Percentiles rank a stretch among this genome's conserved stretches.
phyloP scores from a whole-genome alignment of 2,797 vertebrate genomes.

The Notolabrus celidotus region DNA sequence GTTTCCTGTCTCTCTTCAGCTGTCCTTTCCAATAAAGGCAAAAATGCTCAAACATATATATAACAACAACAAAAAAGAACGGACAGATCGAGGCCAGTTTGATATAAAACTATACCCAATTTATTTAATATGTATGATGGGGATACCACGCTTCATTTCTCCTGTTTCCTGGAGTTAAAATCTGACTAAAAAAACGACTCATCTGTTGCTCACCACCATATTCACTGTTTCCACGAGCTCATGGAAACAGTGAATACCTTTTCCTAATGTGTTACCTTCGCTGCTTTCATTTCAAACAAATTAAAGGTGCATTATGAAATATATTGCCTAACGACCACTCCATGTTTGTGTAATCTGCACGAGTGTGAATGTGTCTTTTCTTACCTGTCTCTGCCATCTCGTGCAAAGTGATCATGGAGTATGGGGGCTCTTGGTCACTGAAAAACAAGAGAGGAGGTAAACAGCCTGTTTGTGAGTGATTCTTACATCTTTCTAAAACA shows the following conservation, averaged over 20 bases:
- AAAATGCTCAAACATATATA: too few relatives aligned
- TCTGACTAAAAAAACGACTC: too few relatives aligned
- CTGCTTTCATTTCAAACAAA: not conserved
- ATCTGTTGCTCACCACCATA: too few relatives aligned
- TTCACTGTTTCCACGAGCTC: too few relatives aligned
- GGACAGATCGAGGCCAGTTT: not conserved
- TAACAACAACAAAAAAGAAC: too few relatives aligned
- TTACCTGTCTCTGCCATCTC: constrained; percentile 99
- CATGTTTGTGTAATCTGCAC: not conserved
- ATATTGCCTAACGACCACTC: not conserved
- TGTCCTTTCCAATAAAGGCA: too few relatives aligned
- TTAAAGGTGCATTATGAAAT: not conserved
- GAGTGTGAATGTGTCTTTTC: constrained; percentile 26
- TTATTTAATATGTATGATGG: not conserved
- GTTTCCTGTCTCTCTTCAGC: too few relatives aligned
- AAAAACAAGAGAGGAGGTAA: constrained; percentile 76
- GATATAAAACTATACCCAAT: not conserved
- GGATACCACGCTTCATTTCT: too few relatives aligned
- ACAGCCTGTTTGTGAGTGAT: not conserved
- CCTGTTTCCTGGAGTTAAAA: too few relatives aligned
- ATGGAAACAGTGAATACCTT: not conserved
- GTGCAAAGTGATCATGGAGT: constrained; percentile 99
- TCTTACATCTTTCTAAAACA: not conserved
- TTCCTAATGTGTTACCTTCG: not conserved
- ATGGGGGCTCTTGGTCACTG: constrained; percentile 99